phyloP scores from a whole-genome alignment of 2,113 vertebrate species.

The Sigmodon hispidus region DNA sequence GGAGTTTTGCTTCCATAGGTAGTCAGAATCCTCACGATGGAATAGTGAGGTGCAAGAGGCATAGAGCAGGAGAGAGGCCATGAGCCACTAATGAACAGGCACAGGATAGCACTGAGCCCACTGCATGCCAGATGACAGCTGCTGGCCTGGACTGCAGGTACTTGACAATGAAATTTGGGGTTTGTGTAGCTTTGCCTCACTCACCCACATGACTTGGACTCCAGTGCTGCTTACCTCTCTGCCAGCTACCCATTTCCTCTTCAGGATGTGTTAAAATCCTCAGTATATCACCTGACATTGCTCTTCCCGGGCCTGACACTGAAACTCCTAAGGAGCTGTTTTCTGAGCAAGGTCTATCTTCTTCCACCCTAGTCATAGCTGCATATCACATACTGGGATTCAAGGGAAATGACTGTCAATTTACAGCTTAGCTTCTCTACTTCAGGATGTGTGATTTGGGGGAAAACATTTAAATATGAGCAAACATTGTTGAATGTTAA shows the following conservation, averaged over 20 bases:
- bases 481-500: background rate
- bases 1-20: background rate
- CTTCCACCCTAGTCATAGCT: background rate
- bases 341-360: background rate
- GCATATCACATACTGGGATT: background rate
- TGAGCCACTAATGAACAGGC: background rate
- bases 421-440: background rate
- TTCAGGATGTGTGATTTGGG: background rate
- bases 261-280: background rate
- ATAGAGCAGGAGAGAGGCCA: background rate
- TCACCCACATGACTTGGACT: background rate
- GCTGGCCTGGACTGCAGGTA: background rate
- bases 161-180: rapidly evolving
- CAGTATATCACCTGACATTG: too few species aligned
- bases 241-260: background rate
- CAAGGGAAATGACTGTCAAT: background rate
- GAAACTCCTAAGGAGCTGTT: background rate
- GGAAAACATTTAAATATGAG: background rate
- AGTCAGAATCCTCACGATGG: background rate
- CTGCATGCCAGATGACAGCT: background rate
- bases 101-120: background rate
- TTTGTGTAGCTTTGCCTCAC: background rate
- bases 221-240: background rate
- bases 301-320: background rate
- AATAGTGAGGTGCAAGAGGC: background rate